phyloP scores from a whole-genome alignment of 2,888 invertebrate species.

The Hanleya hanleyi region DNA sequence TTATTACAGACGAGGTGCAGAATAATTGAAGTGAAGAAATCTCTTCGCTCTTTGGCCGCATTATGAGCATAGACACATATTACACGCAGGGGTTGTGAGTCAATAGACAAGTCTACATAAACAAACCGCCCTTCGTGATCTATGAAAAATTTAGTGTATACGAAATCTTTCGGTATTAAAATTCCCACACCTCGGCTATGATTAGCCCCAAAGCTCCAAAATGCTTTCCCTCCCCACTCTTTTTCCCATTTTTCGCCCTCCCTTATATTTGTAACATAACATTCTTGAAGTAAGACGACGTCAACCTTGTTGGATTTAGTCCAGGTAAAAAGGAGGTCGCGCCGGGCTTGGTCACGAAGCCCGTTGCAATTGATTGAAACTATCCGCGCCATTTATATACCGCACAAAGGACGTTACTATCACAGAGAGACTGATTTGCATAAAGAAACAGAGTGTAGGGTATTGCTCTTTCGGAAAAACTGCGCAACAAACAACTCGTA shows the following conservation, averaged over 20 bases:
- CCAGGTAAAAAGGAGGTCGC: neutral
- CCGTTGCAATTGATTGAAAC: neutral
- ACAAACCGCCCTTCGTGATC: conserved; percentile 6
- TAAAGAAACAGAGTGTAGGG: no score
- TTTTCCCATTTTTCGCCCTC: neutral
- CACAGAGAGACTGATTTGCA: no score
- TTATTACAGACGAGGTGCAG: conserved; percentile 14
- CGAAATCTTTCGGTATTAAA: neutral
- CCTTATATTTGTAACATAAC: neutral
- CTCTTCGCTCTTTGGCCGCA: conserved; percentile 13
- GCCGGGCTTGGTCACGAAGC: neutral
- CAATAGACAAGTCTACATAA: neutral
- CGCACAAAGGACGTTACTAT: no score
- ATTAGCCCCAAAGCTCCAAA: conserved; percentile 5
- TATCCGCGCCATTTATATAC: no score
- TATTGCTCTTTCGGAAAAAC: no score
- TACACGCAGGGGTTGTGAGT: neutral
- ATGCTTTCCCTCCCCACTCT: neutral
- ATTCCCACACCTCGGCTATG: conserved; percentile 1
- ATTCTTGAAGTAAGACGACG: neutral
- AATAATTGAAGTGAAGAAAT: conserved; percentile 17
- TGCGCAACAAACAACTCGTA: no score
- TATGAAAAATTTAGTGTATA: neutral
- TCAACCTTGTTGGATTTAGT: neutral
- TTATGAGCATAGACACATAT: conserved; percentile 21